A percentile compares a stretch with the other conserved stretches of the same genome.
Evolutionary conservation across 2,888 invertebrate species (phyloP).

Genomic region (Luffia ferchaultella): DNA sequence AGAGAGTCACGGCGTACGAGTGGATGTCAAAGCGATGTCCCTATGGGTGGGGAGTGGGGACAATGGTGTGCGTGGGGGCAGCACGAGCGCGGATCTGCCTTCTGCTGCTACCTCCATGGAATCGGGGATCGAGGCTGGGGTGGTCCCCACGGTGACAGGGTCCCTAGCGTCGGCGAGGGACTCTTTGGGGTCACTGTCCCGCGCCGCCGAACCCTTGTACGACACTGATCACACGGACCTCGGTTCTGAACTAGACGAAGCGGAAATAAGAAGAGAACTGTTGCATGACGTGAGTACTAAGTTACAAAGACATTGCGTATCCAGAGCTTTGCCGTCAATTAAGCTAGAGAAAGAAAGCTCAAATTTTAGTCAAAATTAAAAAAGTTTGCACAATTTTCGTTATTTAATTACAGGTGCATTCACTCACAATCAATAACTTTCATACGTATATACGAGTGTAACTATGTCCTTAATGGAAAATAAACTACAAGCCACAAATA

Average conservation of each 20-base stretch:
- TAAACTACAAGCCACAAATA: too few relatives aligned
- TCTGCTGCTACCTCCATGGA: constrained; percentile 66
- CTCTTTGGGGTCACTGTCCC: constrained; percentile 67
- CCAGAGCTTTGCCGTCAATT: too few relatives aligned
- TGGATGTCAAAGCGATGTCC: constrained; percentile 55
- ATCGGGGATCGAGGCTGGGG: constrained; percentile 73
- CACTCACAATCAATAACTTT: too few relatives aligned
- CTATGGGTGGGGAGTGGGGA: constrained; percentile 58
- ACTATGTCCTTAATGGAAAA: too few relatives aligned
- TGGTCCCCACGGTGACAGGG: constrained; percentile 77
- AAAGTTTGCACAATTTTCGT: too few relatives aligned
- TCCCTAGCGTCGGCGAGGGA: constrained; percentile 66
- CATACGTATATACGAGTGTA: too few relatives aligned
- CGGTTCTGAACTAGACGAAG: constrained; percentile 81
- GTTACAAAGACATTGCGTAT: neutral
- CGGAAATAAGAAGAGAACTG: constrained; percentile 77
- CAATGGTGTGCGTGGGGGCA: constrained; percentile 37
- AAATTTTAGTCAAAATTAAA: too few relatives aligned
- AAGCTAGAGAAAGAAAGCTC: too few relatives aligned
- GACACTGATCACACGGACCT: constrained; percentile 85
- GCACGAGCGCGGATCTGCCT: constrained; percentile 41
- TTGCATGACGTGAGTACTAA: constrained; percentile 77
- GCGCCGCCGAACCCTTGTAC: constrained; percentile 71
- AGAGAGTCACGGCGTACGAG: too few relatives aligned
- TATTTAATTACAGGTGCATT: too few relatives aligned